These are phyloP conservation scores for Lineus longissimus DNA, from an alignment of 1,140 invertebrate genomes.

Conservation along the genomic window DNA sequence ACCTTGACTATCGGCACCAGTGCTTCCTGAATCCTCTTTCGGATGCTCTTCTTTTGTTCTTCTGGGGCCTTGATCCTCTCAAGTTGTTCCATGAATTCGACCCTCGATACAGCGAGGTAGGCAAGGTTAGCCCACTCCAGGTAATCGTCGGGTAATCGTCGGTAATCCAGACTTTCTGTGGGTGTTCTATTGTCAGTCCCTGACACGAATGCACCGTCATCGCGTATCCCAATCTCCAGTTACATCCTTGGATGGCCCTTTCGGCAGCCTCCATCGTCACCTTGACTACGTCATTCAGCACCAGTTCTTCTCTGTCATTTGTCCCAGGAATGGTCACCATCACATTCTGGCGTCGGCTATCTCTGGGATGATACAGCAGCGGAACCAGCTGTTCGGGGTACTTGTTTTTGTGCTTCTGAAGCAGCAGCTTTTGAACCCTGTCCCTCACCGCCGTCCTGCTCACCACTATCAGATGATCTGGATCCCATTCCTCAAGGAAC, in stretches of 20 bases:
- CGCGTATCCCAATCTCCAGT: conserved; percentile 14
- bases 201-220: conserved; percentile 6
- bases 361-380: conserved; percentile 11
- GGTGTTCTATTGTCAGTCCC: conserved; percentile 12
- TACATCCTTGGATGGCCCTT: background rate
- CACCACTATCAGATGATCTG: conserved; percentile 8
- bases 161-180: conserved; percentile 17
- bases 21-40: no score
- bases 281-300: conserved; percentile 13
- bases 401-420: conserved; percentile 6
- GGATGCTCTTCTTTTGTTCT: no score
- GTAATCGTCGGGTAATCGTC: conserved; percentile 4
- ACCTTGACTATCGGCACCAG: no score
- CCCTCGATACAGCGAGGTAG: background rate
- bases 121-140: conserved; percentile 13
- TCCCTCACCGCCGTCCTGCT: background rate
- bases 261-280: background rate
- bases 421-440: conserved; percentile 4
- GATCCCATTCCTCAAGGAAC: conserved; percentile 13
- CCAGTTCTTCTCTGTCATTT: background rate
- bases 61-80: no score
- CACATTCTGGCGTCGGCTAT: conserved; percentile 4
- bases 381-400: conserved; percentile 1
- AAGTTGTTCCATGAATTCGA: no score
- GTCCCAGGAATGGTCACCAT: background rate